Conservation (phyloP, 1,140 invertebrate genomes). For the Andrena cerasifolii region DNA sequence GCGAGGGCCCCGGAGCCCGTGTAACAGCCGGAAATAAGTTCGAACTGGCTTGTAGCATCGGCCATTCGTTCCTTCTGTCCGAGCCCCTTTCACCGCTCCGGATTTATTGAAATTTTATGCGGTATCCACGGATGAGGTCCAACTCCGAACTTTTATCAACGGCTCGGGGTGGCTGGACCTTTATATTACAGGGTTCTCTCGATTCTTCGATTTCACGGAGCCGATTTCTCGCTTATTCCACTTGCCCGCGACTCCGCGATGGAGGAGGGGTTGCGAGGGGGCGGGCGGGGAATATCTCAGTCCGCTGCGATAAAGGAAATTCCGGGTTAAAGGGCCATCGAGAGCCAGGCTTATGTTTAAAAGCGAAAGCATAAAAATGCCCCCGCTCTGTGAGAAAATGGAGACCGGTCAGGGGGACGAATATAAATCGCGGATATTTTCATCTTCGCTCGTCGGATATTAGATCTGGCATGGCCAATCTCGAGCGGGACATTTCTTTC, state of each 20-base stretch:
- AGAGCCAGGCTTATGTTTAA: constrained; percentile 22
- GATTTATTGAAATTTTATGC: constrained; percentile 75
- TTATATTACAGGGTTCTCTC: constrained; percentile 60
- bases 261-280: too few relatives aligned
- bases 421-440: constrained; percentile 18
- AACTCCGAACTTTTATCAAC: constrained; percentile 68
- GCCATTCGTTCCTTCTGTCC: constrained; percentile 61
- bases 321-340: not conserved
- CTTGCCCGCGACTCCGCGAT: not conserved
- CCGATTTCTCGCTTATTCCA: constrained; percentile 53
- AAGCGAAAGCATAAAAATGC: constrained; percentile 15
- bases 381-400: constrained; percentile 9
- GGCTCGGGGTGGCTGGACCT: constrained; percentile 43
- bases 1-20: constrained; percentile 24
- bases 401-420: not conserved
- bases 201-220: constrained; percentile 49
- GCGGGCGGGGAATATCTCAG: constrained; percentile 25
- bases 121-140: constrained; percentile 65
- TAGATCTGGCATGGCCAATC: not conserved
- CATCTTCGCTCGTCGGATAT: not conserved
- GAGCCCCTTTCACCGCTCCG: constrained; percentile 32
- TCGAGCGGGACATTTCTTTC: not conserved
- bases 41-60: constrained; percentile 64
- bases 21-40: constrained; percentile 67
- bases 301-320: constrained; percentile 22